Percentiles rank a stretch among this genome's conserved stretches.
Conservation (phyloP, 2,888 invertebrate species). For the Griposia aprilina region DNA sequence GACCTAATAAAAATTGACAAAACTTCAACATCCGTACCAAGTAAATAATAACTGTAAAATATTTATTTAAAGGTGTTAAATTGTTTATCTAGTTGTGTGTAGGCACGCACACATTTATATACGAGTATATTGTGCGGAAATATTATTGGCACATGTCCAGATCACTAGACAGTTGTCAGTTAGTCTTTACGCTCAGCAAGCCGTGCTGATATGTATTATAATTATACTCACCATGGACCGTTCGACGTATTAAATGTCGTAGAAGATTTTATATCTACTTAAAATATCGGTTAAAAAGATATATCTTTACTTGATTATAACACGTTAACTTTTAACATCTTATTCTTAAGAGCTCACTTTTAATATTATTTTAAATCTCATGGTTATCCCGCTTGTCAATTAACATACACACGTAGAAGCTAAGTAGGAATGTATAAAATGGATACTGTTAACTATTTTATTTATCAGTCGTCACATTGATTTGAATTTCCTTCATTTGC, state of each 20-base stretch:
- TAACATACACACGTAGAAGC: conserved; percentile 43
- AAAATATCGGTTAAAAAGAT: conserved; percentile 44
- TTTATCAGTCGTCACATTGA: conserved; percentile 62
- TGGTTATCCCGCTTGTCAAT: conserved; percentile 41
- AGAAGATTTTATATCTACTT: conserved; percentile 51
- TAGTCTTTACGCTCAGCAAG: conserved; percentile 66
- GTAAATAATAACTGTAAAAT: conserved; percentile 42
- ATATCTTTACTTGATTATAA: conserved; percentile 46
- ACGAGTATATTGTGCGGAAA: conserved; percentile 70
- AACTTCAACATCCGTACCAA: conserved; percentile 29
- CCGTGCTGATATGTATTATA: conserved; percentile 73
- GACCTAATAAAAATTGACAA: conserved; percentile 31
- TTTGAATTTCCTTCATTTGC: conserved; percentile 51
- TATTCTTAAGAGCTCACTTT: conserved; percentile 40
- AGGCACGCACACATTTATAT: conserved; percentile 45
- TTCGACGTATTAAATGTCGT: conserved; percentile 60
- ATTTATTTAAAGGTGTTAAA: conserved; percentile 53
- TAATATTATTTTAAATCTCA: conserved; percentile 29
- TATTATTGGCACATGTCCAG: conserved; percentile 74
- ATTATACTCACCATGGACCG: conserved; percentile 69
- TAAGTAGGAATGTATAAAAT: conserved; percentile 64
- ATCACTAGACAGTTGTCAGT: conserved; percentile 71
- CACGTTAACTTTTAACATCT: conserved; percentile 32
- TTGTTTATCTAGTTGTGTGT: conserved; percentile 60
- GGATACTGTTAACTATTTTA: conserved; percentile 52